Percentiles rank a stretch among this genome's conserved stretches.
Evolutionary conservation across 2,888 invertebrate species (phyloP).

Genomic region (Vesta saturnalis): DNA sequence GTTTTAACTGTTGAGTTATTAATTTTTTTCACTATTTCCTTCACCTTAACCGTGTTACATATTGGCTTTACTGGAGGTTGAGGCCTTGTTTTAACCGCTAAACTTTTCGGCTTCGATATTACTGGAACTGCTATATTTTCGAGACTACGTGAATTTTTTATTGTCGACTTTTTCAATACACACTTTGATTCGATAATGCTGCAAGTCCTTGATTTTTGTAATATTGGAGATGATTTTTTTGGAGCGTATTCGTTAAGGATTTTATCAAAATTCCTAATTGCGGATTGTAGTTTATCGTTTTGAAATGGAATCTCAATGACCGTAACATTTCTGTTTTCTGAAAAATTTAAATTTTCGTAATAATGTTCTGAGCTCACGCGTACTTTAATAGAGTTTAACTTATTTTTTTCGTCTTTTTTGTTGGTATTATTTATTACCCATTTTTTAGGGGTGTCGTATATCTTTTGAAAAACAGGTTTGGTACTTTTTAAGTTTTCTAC

Average conservation of each 20-base stretch:
- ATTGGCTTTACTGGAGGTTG: neutral
- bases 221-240: constrained; percentile 63
- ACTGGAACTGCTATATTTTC: constrained; percentile 28
- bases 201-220: constrained; percentile 77
- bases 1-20: constrained; percentile 43
- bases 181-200: constrained; percentile 76
- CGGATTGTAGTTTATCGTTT: constrained; percentile 62
- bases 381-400: constrained; percentile 40
- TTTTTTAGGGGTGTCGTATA: constrained; percentile 53
- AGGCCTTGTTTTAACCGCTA: neutral
- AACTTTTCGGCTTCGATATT: neutral
- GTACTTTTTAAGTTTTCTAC: too few species aligned
- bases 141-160: constrained; percentile 23
- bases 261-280: constrained; percentile 66
- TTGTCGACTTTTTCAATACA: constrained; percentile 68
- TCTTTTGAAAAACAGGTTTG: constrained; percentile 53
- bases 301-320: constrained; percentile 56
- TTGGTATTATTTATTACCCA: neutral
- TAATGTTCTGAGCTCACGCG: constrained; percentile 47
- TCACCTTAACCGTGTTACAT: constrained; percentile 47
- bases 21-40: constrained; percentile 52
- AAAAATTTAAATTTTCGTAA: constrained; percentile 51
- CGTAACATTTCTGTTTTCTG: constrained; percentile 63
- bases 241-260: constrained; percentile 63
- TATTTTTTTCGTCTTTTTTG: neutral